Evolutionary conservation across 2,888 invertebrate genomes (phyloP).

Genomic region (Pterostichus madidus): DNA sequence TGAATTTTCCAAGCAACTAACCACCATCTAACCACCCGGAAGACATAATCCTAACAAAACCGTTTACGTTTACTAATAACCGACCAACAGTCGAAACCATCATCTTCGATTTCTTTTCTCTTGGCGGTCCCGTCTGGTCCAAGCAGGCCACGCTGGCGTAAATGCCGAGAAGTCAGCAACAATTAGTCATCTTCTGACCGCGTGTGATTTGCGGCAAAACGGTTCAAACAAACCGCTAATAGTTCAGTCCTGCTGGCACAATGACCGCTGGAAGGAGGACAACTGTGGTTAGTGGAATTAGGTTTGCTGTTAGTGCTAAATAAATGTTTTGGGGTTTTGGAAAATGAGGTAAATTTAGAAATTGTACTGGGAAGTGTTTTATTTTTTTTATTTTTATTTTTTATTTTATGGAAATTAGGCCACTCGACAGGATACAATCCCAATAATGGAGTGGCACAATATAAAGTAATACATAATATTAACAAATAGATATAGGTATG

Average conservation of each 20-base stretch:
- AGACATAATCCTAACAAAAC: neutral
- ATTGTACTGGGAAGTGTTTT: no score
- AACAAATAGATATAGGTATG: no score
- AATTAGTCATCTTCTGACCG: slow-evolving; percentile 65
- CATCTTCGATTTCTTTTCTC: slow-evolving; percentile 40
- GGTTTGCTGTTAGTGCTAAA: no score
- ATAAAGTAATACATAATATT: no score
- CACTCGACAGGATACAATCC: no score
- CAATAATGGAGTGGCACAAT: no score
- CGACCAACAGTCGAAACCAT: slow-evolving; percentile 1
- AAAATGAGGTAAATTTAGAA: no score
- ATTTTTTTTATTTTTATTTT: no score
- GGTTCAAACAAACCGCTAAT: slow-evolving; percentile 66
- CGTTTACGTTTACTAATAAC: slow-evolving; percentile 46
- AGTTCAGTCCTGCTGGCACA: slow-evolving; percentile 33
- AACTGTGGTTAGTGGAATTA: slow-evolving; percentile 37
- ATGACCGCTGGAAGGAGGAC: slow-evolving; percentile 41
- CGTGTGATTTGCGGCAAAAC: slow-evolving; percentile 66
- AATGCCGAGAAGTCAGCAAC: slow-evolving; percentile 10
- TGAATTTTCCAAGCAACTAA: slow-evolving; percentile 8
- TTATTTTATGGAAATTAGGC: no score
- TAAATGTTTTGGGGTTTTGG: no score
- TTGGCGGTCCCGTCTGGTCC: neutral
- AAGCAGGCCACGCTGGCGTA: no score
- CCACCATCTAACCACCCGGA: neutral